Evolutionary conservation across 92 coral and sea anemone species (phyloP).

Genomic region (Epizoanthus rinbou): DNA sequence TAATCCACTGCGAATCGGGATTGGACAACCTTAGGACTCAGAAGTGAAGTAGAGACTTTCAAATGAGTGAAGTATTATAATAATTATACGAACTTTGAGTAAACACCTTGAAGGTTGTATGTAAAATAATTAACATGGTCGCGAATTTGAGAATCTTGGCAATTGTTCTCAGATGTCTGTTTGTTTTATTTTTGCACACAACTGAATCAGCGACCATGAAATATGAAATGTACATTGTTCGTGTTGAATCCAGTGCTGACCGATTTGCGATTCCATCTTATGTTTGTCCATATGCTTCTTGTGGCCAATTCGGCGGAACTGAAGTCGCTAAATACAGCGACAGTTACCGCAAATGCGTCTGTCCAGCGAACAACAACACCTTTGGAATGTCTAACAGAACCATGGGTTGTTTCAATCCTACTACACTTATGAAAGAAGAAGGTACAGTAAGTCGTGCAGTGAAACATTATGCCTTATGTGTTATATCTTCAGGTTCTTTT

Average conservation of each 20-base stretch:
- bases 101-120: no score
- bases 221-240: background rate
- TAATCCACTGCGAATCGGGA: no score
- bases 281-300: background rate
- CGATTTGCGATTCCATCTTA: background rate
- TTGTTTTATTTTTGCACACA: background rate
- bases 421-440: background rate
- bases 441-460: background rate
- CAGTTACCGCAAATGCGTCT: background rate
- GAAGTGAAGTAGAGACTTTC: no score
- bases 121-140: no score
- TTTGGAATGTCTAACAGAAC: background rate
- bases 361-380: slow-evolving; percentile 9
- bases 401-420: slow-evolving; percentile 12
- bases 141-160: no score
- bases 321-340: no score
- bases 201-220: background rate
- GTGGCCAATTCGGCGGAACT: slow-evolving; percentile 7
- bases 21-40: no score
- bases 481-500: background rate
- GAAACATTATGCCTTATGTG: background rate
- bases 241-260: background rate
- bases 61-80: no score
- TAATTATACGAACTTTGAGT: no score
- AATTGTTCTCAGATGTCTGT: background rate